Percentiles rank a stretch among this genome's conserved stretches.
Evolutionary conservation across 2,888 invertebrate species (phyloP).

Genomic region (Entomobrya multifasciata): DNA sequence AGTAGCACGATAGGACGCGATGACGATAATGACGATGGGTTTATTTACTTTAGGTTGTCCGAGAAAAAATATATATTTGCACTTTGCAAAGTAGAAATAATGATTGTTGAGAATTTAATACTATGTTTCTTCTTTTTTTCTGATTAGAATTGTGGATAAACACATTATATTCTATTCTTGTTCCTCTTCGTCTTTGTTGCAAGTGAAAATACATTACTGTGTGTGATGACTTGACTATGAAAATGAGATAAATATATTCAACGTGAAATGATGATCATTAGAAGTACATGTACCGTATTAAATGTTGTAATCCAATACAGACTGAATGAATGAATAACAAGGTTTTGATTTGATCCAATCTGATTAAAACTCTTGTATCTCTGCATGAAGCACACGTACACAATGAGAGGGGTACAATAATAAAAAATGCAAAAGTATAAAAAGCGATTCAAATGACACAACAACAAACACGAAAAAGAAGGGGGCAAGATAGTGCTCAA

Average conservation of each 20-base stretch:
- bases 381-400: constrained; percentile 71
- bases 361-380: constrained; percentile 64
- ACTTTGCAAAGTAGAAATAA: constrained; percentile 10
- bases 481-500: constrained; percentile 37
- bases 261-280: constrained; percentile 70
- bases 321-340: constrained; percentile 61
- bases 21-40: constrained; percentile 27
- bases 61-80: constrained; percentile 11
- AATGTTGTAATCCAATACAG: constrained; percentile 70
- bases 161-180: constrained; percentile 15
- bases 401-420: constrained; percentile 42
- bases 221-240: too few species aligned
- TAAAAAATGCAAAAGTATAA: background rate
- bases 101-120: constrained; percentile 12
- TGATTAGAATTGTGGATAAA: background rate
- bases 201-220: too few species aligned
- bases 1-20: background rate
- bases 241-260: constrained; percentile 61
- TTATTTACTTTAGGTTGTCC: constrained; percentile 1
- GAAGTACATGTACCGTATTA: constrained; percentile 73
- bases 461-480: constrained; percentile 33
- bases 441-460: constrained; percentile 17
- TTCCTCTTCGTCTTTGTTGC: background rate
- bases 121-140: background rate
- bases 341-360: constrained; percentile 69